A percentile compares a stretch with the other conserved stretches of the same genome.
These are phyloP conservation scores for Rotaria sp. DNA, from an alignment of 2,888 invertebrate species.

Conservation along the genomic window DNA sequence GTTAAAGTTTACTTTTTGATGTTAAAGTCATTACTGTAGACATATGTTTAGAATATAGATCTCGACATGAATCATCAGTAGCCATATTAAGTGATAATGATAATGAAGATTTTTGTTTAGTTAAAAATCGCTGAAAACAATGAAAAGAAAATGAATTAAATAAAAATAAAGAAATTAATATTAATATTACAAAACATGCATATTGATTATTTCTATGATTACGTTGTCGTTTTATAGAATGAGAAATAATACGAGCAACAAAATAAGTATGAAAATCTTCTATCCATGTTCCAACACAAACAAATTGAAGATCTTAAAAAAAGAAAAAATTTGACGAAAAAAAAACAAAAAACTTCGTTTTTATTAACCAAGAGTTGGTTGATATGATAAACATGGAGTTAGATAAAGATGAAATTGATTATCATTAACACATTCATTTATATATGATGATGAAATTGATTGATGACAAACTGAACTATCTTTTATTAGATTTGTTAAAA, in stretches of 20 bases:
- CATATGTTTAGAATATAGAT: not conserved
- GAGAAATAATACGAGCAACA: not conserved
- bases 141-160: not conserved
- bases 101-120: not conserved
- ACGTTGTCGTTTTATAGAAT: no score
- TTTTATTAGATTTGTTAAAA: not conserved
- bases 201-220: not conserved
- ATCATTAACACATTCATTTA: not conserved
- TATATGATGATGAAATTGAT: not conserved
- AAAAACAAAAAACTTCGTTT: no score
- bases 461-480: not conserved
- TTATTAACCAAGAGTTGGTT: not conserved
- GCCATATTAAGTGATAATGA: not conserved
- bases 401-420: not conserved
- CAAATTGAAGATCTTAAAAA: not conserved
- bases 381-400: not conserved
- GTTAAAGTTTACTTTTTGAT: not conserved
- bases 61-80: not conserved
- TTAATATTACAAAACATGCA: not conserved
- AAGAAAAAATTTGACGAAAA: no score
- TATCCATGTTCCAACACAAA: conserved; percentile 8
- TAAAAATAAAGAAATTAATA: not conserved
- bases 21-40: not conserved
- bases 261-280: conserved; percentile 7
- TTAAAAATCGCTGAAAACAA: not conserved